Base-by-base conservation (phyloP, 2,113 vertebrate species). In the Caranx ignobilis region DNA sequence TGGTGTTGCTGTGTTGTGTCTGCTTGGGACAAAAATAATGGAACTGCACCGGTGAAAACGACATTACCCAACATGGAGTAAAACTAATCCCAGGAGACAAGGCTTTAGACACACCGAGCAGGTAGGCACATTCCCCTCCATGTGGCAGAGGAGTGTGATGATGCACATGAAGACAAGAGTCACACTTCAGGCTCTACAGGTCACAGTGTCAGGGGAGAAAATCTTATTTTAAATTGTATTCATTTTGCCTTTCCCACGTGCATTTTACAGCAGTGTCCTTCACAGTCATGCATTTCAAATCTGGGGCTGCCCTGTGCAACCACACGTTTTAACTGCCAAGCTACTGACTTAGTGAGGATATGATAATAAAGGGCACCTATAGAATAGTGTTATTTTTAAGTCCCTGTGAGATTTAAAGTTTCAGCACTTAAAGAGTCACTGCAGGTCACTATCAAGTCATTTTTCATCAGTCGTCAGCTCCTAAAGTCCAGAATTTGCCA, bases 61-160 rank as follows among this genome's bases (percentile, higher is more conserved):
- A 47, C 60, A 57, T 75, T 59, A 79, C 39, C 63, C 13, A 11
- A 57, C 31, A 79, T n/a, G 0, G n/a, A 77, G 70, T 66, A 50
- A 61, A 81, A 54, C 48, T 35, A 11, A 39, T 69, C 71, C 82
- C 75, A 48, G 41, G 74, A 73, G 77, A 72, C 10, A 2, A 37
- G 11, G 50, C 65, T 77, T 60, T 43, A 39, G 66, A 64, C 76
- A 66, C 66, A 71, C 3, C 35, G 43, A n/a, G 26, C 67, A 52
- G 66, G 54, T 56, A 52, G 64, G 34, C 72, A 63, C 47, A 26
- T 37, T 54, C 47, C 21, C 50, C 26, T 67, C 82, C 81, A 87
- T 82, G 72, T 85, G 87, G 54, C 61, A 64, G 76, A 39, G 26
- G 37, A 41, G 54, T 32, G 67, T 76, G 68, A 63, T 50, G 45